Conservation (phyloP, 2,113 vertebrate genomes). For the Hemicordylus capensis region DNA sequence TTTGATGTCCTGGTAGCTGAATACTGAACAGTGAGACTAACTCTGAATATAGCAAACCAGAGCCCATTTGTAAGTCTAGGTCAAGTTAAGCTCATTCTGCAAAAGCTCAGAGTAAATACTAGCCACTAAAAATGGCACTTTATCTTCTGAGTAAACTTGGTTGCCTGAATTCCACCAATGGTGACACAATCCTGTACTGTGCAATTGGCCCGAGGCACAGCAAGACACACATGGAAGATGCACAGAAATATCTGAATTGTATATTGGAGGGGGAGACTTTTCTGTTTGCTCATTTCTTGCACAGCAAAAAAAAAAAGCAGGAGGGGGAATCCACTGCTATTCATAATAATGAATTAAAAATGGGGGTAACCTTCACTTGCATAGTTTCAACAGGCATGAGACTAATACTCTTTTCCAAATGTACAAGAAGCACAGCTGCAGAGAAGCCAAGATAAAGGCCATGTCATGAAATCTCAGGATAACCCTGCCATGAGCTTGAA, state of each 20-base stretch:
- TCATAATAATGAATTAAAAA: background rate
- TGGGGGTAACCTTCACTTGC: background rate
- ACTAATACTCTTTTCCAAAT: background rate
- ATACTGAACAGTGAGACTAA: background rate
- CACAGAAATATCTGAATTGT: background rate
- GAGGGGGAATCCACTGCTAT: background rate
- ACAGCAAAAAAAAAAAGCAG: too few species aligned
- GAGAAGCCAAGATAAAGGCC: too few species aligned
- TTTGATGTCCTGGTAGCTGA: background rate
- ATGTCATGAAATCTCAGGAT: too few species aligned
- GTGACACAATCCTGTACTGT: background rate
- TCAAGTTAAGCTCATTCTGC: background rate
- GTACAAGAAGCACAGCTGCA: background rate
- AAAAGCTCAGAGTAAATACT: background rate
- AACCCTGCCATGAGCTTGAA: too few species aligned
- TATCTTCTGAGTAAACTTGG: background rate
- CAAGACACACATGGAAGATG: background rate
- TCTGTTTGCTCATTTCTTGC: background rate
- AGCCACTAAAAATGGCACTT: background rate
- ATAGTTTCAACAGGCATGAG: background rate
- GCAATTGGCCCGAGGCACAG: background rate
- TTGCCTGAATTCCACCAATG: background rate
- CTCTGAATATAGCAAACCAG: background rate
- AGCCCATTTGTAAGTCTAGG: background rate
- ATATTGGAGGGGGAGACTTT: background rate